phyloP scores from a whole-genome alignment of 2,113 vertebrate genomes.

The Nibea coibor region DNA sequence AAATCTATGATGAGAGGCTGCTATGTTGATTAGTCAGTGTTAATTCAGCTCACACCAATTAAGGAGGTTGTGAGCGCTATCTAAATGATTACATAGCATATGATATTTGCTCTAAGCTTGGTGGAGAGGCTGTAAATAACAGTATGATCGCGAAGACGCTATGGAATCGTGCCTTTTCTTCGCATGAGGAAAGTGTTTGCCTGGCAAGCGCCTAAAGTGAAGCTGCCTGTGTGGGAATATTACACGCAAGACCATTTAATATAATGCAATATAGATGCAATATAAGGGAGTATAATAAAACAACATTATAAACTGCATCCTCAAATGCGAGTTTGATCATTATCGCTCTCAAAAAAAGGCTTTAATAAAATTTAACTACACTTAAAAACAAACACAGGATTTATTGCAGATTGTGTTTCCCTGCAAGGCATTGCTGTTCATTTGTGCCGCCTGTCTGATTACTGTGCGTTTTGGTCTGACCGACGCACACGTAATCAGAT shows the following conservation, averaged over 20 bases:
- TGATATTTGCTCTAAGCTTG: conserved; percentile 33
- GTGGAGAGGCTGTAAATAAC: conserved; percentile 53
- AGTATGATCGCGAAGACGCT: conserved; percentile 7
- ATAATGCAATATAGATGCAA: neutral
- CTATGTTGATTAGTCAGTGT: conserved; percentile 62
- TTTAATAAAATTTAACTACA: neutral
- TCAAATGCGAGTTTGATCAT: neutral
- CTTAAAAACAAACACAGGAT: neutral
- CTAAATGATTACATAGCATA: conserved; percentile 62
- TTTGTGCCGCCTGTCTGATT: neutral
- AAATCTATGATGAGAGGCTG: conserved; percentile 67
- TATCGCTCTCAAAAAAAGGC: neutral
- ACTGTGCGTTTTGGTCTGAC: neutral
- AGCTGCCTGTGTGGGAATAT: neutral
- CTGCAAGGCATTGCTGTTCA: neutral
- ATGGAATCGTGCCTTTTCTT: neutral
- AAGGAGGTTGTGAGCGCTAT: conserved; percentile 41
- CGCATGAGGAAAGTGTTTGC: conserved; percentile 11
- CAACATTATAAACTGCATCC: neutral
- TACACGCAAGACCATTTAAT: neutral
- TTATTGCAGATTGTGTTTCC: neutral
- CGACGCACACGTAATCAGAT: neutral
- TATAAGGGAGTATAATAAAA: neutral
- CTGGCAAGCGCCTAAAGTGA: neutral
- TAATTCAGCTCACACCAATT: conserved; percentile 66